Conservation (phyloP, 2,888 invertebrate species). For the Lochmaea capreae region DNA sequence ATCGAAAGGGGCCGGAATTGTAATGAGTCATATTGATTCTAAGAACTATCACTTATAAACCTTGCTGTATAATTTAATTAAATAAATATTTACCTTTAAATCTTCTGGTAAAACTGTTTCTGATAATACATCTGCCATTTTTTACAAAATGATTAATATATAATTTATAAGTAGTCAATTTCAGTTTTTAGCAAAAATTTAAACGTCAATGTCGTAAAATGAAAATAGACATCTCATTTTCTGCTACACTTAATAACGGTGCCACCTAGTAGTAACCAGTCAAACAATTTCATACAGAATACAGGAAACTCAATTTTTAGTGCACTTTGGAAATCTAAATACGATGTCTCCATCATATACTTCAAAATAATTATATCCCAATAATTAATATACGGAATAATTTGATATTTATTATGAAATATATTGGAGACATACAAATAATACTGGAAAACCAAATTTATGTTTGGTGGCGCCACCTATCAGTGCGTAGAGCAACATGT, state of each 20-base stretch:
- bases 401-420: no score
- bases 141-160: slow-evolving; percentile 31
- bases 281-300: neutral
- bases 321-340: no score
- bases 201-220: slow-evolving; percentile 20
- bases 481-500: neutral
- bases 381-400: no score
- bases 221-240: neutral
- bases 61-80: neutral
- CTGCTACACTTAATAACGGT: neutral
- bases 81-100: slow-evolving; percentile 75
- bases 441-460: neutral
- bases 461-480: neutral
- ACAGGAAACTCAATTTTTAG: neutral
- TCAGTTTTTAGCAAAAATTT: slow-evolving; percentile 20
- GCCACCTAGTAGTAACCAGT: neutral
- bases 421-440: neutral
- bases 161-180: slow-evolving; percentile 16
- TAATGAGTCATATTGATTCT: neutral
- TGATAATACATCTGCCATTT: slow-evolving; percentile 82
- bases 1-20: neutral
- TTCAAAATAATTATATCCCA: no score
- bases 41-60: neutral
- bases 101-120: slow-evolving; percentile 86
- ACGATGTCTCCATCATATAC: no score